Conservation (phyloP, 2,113 vertebrate genomes). For the Oryzias woworae region DNA sequence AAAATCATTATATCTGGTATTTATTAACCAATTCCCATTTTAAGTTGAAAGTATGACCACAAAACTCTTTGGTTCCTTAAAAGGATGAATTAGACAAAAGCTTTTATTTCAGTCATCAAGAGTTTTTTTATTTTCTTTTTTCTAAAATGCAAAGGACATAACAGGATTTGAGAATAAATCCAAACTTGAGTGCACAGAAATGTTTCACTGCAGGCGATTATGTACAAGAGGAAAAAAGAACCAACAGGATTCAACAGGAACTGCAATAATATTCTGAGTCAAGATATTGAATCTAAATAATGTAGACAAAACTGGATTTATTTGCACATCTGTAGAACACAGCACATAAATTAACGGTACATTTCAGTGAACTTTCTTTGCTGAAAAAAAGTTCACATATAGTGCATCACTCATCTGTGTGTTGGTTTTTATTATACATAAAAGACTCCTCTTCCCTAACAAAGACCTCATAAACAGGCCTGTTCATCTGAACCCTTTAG, state of each 20-base stretch:
- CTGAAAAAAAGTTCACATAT: constrained; percentile 57
- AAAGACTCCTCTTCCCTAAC: constrained; percentile 29
- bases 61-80: no score
- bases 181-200: constrained; percentile 82
- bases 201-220: constrained; percentile 81
- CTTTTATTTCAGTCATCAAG: constrained; percentile 66
- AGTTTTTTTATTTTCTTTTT: constrained; percentile 78
- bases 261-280: constrained; percentile 67
- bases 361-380: constrained; percentile 54
- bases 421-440: constrained; percentile 41
- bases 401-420: constrained; percentile 63
- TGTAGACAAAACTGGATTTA: constrained; percentile 54
- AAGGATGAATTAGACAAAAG: constrained; percentile 9
- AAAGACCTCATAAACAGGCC: constrained; percentile 55
- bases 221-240: constrained; percentile 76
- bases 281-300: constrained; percentile 44
- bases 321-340: constrained; percentile 47
- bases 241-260: constrained; percentile 65
- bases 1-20: no score
- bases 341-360: constrained; percentile 53
- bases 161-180: constrained; percentile 87
- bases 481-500: constrained; percentile 22
- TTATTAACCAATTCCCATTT: no score
- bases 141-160: constrained; percentile 83
- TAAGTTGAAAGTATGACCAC: no score